Evolutionary conservation across 2,888 invertebrate genomes (phyloP).

Genomic region (Netelia fuscicornis): DNA sequence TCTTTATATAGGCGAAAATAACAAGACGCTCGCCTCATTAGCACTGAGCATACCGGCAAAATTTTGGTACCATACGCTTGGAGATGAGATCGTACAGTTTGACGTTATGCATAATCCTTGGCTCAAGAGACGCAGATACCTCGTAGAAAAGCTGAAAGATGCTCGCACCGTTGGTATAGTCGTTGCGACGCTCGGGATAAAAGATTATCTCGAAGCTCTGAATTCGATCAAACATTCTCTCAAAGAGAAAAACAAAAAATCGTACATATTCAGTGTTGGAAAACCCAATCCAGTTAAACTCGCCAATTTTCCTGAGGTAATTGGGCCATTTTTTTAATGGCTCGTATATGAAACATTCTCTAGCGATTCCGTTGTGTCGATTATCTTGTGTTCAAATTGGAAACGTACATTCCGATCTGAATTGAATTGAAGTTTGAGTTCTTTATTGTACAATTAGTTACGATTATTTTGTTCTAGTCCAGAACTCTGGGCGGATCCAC

Average conservation of each 20-base stretch:
- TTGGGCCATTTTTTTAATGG: constrained; percentile 19
- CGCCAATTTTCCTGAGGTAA: constrained; percentile 96
- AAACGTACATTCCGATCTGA: no score
- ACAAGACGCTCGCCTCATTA: constrained; percentile 88
- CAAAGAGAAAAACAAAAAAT: constrained; percentile 92
- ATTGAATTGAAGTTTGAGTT: no score
- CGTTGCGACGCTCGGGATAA: constrained; percentile 95
- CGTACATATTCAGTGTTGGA: constrained; percentile 96
- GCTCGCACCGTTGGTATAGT: constrained; percentile 94
- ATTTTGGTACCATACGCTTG: constrained; percentile 86
- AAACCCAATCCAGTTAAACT: constrained; percentile 97
- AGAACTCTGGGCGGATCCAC: no score
- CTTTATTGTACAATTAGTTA: no score
- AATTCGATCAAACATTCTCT: constrained; percentile 89
- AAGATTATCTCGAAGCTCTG: constrained; percentile 91
- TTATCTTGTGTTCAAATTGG: no score
- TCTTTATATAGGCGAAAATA: constrained; percentile 89
- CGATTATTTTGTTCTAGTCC: no score
- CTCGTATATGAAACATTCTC: not conserved
- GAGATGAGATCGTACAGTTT: constrained; percentile 81
- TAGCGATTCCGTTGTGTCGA: not conserved
- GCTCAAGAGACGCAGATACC: constrained; percentile 92
- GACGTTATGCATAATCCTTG: constrained; percentile 86
- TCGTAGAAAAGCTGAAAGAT: constrained; percentile 97
- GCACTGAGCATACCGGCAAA: constrained; percentile 86